Evolutionary conservation across 1,140 invertebrate genomes (phyloP).

Genomic region (Brachionus calyciflorus): DNA sequence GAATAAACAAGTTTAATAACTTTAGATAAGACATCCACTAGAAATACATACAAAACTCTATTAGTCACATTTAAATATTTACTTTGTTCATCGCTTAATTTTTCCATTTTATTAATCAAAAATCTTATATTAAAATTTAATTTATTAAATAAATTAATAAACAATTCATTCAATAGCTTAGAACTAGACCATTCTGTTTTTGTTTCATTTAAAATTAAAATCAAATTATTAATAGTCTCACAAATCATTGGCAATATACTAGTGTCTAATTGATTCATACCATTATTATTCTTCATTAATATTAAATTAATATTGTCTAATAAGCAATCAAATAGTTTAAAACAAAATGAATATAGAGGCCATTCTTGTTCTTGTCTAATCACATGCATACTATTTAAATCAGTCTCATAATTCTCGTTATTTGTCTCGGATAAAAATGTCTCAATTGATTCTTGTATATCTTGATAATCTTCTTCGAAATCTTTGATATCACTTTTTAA

Average conservation of each 20-base stretch:
- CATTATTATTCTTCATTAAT: constrained; percentile 18
- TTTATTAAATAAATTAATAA: constrained; percentile 7
- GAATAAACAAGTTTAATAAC: constrained; percentile 27
- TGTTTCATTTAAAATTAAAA: constrained; percentile 13
- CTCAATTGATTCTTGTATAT: constrained; percentile 21
- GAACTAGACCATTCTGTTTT: neutral
- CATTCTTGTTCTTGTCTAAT: constrained; percentile 21
- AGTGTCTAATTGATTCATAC: neutral
- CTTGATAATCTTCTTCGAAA: constrained; percentile 16
- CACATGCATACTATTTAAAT: neutral
- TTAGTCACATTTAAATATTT: neutral
- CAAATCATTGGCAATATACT: neutral
- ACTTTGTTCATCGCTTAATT: neutral
- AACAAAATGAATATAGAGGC: constrained; percentile 24
- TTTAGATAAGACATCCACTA: neutral
- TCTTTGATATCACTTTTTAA: neutral
- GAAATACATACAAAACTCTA: neutral
- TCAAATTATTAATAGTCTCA: neutral
- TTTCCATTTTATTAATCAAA: constrained; percentile 2
- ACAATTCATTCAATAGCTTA: neutral
- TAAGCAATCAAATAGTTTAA: neutral
- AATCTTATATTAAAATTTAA: constrained; percentile 21
- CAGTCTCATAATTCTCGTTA: constrained; percentile 24
- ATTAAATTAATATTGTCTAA: constrained; percentile 13
- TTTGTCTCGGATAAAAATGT: neutral